Evolutionary conservation across 2,888 invertebrate genomes (phyloP), one percentile per base, ranked within the genome.

Genomic region (Alcis repandata): DNA sequence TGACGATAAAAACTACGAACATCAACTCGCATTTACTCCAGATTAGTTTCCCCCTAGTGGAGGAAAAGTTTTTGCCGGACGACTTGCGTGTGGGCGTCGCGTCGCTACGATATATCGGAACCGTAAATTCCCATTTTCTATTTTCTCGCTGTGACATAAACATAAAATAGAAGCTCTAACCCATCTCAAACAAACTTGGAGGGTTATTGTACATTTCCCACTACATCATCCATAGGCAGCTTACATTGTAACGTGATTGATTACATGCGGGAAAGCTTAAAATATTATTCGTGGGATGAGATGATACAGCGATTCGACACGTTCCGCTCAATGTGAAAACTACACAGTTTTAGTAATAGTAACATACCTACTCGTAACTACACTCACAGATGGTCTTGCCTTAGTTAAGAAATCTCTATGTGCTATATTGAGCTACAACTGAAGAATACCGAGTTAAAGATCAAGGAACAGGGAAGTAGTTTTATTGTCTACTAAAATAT

Each of bases 91-190:
- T 43, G 56, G 56, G 45, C 45, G 56, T 56, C 56, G 10, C 40
- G 1, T 19, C 41, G 41, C 22, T 22, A 46, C 46, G 32, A 32
- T 45, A n/a, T 49, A 49, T 52, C 22, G 40, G 46, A 27, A 32
- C 27, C 38, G 22, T 54, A 53, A 63, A 58, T 58, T 59, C 59
- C 27, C 59, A 59, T 48, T 63, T 63, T 13, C 46, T 51, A 51
- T 36, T 49, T 49, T 49, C 48, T 32, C 32, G 27, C 27, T 4
- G 48, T 15, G 48, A 43, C 54, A 54, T 43, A 27, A 27, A 53
- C 27, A 41, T 15, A 17, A 17, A 40, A 53, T 53, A 17, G 27
- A 17, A 40, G 22, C 15, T 52, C 17, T 41, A 8, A 27, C 15
- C 33, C 49, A 27, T 10, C 11, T 53, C 40, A 40, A 54, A 40